Conservation (phyloP, 2,113 vertebrate species). For the Psilopogon haemacephalus region DNA sequence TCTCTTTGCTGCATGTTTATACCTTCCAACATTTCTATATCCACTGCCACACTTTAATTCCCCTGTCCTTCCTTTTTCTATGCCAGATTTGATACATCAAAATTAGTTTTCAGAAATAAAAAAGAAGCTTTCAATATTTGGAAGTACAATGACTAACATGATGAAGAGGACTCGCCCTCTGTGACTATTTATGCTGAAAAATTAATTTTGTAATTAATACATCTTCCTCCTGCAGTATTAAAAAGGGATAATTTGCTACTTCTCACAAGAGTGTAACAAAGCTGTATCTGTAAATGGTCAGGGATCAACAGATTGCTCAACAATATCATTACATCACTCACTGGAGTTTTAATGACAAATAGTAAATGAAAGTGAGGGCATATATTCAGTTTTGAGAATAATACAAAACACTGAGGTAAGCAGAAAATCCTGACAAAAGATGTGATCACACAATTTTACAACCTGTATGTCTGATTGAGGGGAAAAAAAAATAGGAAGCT, state of each 20-base stretch:
- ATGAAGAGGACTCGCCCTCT: background rate
- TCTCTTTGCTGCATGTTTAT: background rate
- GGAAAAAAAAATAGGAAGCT: background rate
- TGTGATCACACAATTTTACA: background rate
- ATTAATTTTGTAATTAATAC: background rate
- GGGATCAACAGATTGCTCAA: background rate
- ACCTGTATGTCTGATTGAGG: background rate
- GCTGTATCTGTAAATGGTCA: accelerated
- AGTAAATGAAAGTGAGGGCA: background rate
- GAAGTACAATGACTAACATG: background rate
- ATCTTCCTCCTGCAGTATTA: background rate
- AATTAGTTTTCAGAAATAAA: background rate
- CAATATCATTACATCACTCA: background rate
- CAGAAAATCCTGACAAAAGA: background rate
- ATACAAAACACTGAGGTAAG: background rate
- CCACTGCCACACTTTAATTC: background rate
- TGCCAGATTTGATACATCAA: accelerated
- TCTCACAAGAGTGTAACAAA: background rate
- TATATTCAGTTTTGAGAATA: background rate
- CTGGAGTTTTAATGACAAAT: background rate
- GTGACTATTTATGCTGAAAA: background rate
- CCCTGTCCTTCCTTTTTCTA: background rate
- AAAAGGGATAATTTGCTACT: background rate
- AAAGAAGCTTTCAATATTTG: background rate
- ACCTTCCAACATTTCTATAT: background rate